These are phyloP conservation scores for Zygothrica quintamaculata DNA, from an alignment of 2,888 invertebrate species.

Conservation along the genomic window DNA sequence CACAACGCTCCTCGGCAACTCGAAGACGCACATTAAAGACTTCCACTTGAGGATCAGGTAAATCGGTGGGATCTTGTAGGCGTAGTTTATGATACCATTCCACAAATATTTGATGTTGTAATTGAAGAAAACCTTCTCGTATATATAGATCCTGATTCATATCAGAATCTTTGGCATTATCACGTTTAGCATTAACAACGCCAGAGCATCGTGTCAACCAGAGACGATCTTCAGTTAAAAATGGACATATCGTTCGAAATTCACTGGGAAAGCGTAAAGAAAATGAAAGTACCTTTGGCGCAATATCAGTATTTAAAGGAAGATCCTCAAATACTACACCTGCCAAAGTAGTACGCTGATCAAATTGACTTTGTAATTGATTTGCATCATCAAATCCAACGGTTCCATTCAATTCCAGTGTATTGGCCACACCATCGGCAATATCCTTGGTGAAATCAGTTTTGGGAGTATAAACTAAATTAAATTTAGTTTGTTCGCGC, in stretches of 20 bases:
- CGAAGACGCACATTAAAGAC: slow-evolving; percentile 53
- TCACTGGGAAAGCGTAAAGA: slow-evolving; percentile 74
- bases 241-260: slow-evolving; percentile 68
- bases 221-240: slow-evolving; percentile 55
- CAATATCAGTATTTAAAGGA: neutral
- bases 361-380: slow-evolving; percentile 58
- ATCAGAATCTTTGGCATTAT: slow-evolving; percentile 32
- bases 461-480: slow-evolving; percentile 61
- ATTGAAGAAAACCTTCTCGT: slow-evolving; percentile 78
- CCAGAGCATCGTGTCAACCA: slow-evolving; percentile 80
- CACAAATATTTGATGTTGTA: slow-evolving; percentile 72
- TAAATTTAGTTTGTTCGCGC: slow-evolving; percentile 54
- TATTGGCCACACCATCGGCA: slow-evolving; percentile 38
- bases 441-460: slow-evolving; percentile 31
- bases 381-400: slow-evolving; percentile 28
- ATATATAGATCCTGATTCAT: slow-evolving; percentile 71
- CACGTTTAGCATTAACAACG: slow-evolving; percentile 38
- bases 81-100: slow-evolving; percentile 60
- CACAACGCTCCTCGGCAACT: slow-evolving; percentile 40
- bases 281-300: slow-evolving; percentile 34
- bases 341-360: slow-evolving; percentile 63
- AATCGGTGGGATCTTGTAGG: neutral
- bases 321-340: slow-evolving; percentile 55
- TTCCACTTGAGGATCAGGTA: slow-evolving; percentile 36
- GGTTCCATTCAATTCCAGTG: slow-evolving; percentile 43